Evolutionary conservation across 2,113 vertebrate genomes (phyloP).

Genomic region (Gymnocephalus cernua): DNA sequence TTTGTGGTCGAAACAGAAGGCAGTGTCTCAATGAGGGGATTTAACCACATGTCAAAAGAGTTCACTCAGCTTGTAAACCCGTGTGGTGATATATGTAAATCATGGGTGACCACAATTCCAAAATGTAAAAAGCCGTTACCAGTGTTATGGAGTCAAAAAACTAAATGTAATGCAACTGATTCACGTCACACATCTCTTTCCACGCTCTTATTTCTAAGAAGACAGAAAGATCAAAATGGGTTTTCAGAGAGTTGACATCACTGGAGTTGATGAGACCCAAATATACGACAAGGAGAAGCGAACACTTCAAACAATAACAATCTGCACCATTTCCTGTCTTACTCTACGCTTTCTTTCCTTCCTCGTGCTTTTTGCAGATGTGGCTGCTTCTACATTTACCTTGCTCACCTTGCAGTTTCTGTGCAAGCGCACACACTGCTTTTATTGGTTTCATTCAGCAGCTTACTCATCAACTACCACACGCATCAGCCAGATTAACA

Average conservation of each 20-base stretch:
- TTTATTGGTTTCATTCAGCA: constrained; percentile 51
- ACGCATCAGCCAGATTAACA: background rate
- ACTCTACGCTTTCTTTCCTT: background rate
- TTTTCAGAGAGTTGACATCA: background rate
- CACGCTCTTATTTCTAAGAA: constrained; percentile 16
- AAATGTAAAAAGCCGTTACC: background rate
- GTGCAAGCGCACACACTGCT: constrained; percentile 14
- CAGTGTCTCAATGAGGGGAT: constrained; percentile 43
- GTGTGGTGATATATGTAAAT: background rate
- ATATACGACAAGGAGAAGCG: constrained; percentile 8
- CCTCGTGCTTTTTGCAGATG: constrained; percentile 42
- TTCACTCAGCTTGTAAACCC: background rate
- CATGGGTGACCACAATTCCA: background rate
- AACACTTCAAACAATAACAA: constrained; percentile 46
- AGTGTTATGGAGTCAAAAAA: too few species aligned
- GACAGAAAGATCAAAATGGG: background rate
- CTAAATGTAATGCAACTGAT: background rate
- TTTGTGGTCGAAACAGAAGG: constrained; percentile 60
- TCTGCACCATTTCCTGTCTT: constrained; percentile 65
- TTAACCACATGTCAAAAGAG: constrained; percentile 50
- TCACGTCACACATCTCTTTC: background rate
- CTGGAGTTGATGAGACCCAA: background rate
- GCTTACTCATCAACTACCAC: constrained; percentile 25
- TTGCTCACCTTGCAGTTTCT: constrained; percentile 67
- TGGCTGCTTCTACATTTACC: constrained; percentile 53